These are phyloP conservation scores for Melanotaenia trifasciata DNA, from an alignment of 2,797 vertebrate genomes.

Conservation along the genomic window DNA sequence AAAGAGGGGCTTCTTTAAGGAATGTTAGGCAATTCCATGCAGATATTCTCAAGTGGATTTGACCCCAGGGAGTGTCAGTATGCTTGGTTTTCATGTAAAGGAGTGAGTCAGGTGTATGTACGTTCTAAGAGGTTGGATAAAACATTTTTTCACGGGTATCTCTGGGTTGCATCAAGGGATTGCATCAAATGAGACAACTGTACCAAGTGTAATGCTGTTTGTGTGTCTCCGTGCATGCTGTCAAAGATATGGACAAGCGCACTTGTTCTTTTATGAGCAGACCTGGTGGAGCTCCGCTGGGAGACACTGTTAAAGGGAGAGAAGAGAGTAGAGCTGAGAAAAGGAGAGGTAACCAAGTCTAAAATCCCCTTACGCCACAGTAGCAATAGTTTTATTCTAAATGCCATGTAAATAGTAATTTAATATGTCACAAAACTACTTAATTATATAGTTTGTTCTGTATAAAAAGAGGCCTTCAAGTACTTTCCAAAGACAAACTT, in stretches of 20 bases:
- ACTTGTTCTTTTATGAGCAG: conserved; percentile 66
- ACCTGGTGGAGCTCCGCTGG: conserved; percentile 51
- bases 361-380: background rate
- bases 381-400: conserved; percentile 4
- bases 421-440: background rate
- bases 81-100: conserved; percentile 33
- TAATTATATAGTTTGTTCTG: too few species aligned
- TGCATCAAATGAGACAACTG: conserved; percentile 41
- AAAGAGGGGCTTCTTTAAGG: conserved; percentile 36
- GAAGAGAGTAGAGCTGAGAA: background rate
- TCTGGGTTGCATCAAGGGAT: conserved; percentile 47
- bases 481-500: conserved; percentile 27
- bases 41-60: conserved; percentile 53
- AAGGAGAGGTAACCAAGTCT: background rate
- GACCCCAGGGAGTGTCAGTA: conserved; percentile 31
- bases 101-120: conserved; percentile 34
- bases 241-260: conserved; percentile 64
- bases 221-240: conserved; percentile 50
- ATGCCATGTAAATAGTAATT: background rate
- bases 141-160: conserved; percentile 35
- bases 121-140: conserved; percentile 26
- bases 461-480: conserved; percentile 17
- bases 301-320: conserved; percentile 41
- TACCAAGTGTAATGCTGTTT: conserved; percentile 47
- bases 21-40: conserved; percentile 29